Percentiles rank a stretch among this genome's conserved stretches.
These are phyloP conservation scores for Pseudorhiza aurosa DNA, from an alignment of 30 jellyfish, hydroid and myxozoan genomes.

Conservation along the genomic window DNA sequence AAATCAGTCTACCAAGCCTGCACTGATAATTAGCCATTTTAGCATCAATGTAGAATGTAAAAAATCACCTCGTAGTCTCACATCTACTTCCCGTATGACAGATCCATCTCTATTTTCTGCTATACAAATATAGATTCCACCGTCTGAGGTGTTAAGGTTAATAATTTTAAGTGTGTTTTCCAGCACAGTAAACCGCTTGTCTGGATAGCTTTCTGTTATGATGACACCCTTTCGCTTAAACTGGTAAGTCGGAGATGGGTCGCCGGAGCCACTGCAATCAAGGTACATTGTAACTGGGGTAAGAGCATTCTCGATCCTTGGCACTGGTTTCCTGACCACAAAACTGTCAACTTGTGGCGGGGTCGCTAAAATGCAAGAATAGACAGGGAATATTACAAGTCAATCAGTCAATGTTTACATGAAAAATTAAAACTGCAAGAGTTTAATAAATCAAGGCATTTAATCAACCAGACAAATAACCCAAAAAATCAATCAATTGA, in stretches of 20 bases:
- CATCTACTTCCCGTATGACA: constrained; percentile 50
- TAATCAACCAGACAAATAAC: too few relatives aligned
- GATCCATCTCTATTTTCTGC: constrained; percentile 65
- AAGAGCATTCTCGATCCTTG: constrained; percentile 62
- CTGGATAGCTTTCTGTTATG: constrained; percentile 18
- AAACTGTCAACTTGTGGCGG: constrained; percentile 58
- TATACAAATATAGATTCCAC: constrained; percentile 59
- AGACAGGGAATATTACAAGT: background rate
- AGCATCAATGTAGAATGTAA: too few relatives aligned
- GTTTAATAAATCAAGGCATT: too few relatives aligned
- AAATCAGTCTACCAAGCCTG: too few relatives aligned
- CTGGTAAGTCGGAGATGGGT: constrained; percentile 81
- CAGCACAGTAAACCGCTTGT: constrained; percentile 36
- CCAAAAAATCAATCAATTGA: too few relatives aligned
- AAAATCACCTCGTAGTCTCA: constrained; percentile 26
- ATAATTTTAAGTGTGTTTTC: constrained; percentile 27
- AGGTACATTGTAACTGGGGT: constrained; percentile 41
- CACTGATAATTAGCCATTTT: background rate
- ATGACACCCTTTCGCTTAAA: constrained; percentile 26
- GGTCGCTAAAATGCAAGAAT: constrained; percentile 10
- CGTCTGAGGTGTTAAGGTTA: constrained; percentile 40
- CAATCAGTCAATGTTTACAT: too few relatives aligned
- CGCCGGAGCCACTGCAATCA: constrained; percentile 97
- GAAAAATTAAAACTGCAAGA: too few relatives aligned
- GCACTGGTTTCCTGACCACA: constrained; percentile 28